A percentile compares a stretch with the other conserved stretches of the same genome.
phyloP scores from a whole-genome alignment of 2,113 vertebrate genomes.

The Bujurquina vittata region DNA sequence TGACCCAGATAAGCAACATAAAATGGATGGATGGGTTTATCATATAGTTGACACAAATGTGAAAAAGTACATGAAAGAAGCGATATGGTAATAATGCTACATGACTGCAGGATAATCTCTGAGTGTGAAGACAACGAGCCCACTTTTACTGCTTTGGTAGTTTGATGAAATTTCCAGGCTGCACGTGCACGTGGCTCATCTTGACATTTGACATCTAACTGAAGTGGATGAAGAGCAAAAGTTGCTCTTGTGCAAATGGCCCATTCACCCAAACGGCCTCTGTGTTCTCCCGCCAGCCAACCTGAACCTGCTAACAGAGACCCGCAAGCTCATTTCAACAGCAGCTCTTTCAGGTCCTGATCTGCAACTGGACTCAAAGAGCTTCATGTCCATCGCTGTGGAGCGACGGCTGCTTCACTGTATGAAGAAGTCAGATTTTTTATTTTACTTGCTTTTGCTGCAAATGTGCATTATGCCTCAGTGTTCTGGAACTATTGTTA shows the following conservation, averaged over 20 bases:
- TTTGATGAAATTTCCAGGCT: slow-evolving; percentile 16
- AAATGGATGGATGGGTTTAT: no score
- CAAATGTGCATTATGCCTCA: not conserved
- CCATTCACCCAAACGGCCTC: not conserved
- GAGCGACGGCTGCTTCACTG: not conserved
- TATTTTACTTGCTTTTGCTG: not conserved
- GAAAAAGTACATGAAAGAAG: not conserved
- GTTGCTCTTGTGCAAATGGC: not conserved
- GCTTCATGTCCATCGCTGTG: not conserved
- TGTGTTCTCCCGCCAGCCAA: not conserved
- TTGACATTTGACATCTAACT: slow-evolving; percentile 53
- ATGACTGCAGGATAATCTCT: not conserved
- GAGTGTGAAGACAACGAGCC: not conserved
- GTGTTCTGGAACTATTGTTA: not conserved
- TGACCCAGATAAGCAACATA: not conserved
- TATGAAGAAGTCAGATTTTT: not conserved
- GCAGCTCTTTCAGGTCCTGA: not conserved
- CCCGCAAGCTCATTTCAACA: not conserved
- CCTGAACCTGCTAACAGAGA: not conserved
- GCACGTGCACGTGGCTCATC: slow-evolving; percentile 50
- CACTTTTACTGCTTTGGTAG: not conserved
- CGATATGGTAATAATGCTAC: not conserved
- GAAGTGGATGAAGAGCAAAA: slow-evolving; percentile 35
- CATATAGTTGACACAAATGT: no score
- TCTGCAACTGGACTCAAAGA: not conserved